A percentile compares a stretch with the other conserved stretches of the same genome.
Conservation (phyloP, 2,888 invertebrate species). For the Ypsolopha scabrella region DNA sequence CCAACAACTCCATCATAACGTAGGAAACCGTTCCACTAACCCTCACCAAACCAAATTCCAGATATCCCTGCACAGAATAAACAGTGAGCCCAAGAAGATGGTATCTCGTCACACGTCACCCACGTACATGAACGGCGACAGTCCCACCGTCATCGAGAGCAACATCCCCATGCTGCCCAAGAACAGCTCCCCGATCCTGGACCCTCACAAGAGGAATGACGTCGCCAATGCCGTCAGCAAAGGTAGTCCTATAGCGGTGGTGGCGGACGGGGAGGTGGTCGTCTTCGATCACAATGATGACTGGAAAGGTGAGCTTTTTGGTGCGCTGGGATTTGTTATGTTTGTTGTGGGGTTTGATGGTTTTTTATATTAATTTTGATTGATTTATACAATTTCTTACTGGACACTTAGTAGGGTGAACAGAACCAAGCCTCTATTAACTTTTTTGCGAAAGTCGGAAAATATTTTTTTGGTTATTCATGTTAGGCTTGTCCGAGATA, state of each 20-base stretch:
- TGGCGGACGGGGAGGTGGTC: constrained; percentile 83
- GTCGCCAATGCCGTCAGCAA: constrained; percentile 52
- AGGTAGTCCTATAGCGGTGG: constrained; percentile 71
- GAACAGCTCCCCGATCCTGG: constrained; percentile 60
- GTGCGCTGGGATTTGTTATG: not conserved
- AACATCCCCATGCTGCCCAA: constrained; percentile 52
- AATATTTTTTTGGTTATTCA: too few species aligned
- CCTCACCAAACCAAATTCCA: constrained; percentile 18
- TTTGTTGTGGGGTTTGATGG: not conserved
- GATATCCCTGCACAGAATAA: constrained; percentile 60
- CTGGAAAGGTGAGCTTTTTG: constrained; percentile 73
- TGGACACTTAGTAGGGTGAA: not conserved
- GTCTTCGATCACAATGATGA: constrained; percentile 90
- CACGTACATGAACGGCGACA: constrained; percentile 56
- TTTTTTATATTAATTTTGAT: not conserved
- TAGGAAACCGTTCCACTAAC: not conserved
- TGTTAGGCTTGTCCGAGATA: too few species aligned
- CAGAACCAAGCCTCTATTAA: too few species aligned
- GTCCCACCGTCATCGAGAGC: constrained; percentile 30
- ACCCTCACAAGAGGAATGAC: constrained; percentile 54
- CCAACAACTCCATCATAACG: too few species aligned
- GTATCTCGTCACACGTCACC: constrained; percentile 62
- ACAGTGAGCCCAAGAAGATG: constrained; percentile 60
- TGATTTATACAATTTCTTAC: not conserved
- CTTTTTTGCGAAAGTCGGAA: too few species aligned